Evolutionary conservation across 1,140 invertebrate genomes (phyloP), one percentile per base, ranked within the genome.

Genomic region (Pygmarrhopalites habei): DNA sequence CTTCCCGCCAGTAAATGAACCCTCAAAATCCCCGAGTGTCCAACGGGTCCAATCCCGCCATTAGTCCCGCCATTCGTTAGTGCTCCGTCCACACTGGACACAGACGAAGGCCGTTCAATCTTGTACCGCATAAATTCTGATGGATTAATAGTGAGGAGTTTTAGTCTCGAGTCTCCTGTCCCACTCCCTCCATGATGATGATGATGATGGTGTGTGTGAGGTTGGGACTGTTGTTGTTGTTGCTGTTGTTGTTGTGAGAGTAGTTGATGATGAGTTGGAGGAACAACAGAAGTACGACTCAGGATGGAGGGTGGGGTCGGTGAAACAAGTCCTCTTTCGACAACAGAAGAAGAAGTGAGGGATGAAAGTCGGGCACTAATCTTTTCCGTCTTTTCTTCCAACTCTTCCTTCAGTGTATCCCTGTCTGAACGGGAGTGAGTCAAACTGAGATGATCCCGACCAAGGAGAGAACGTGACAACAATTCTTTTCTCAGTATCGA

Each of bases 51-150:
- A 71, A 5, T 17, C 72, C 5, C 23, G 7, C 26, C 53, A 7
- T n/a, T 19, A 19, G 7, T 19, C 30, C 53, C 35, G 2, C 28
- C 17, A 15, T 14, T 35, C 5, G 29, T 35, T 19, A 35, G 65
- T 19, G 62, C 39, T 25, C 44, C 60, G 29, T 55, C 53, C 35
- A 47, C 63, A 12, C 30, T 15, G 49, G 49, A 44, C 75, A n/a
- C n/a, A n/a, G 80, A 67, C 3, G 76, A 75, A 2, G 78, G 79
- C 32, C 79, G 70, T 19, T 92, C 90, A 73, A 90, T 84, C 78
- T 92, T 92, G 77, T 94, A 94, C 77, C 92, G 92, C 71, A 90
- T 81, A 77, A 92, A 94, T 78, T 94, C 90, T 74, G 88, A 88
- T 72, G 89, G 88, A 81, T 92, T 91, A 71, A 92, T 90, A 75